phyloP scores from a whole-genome alignment of 2,888 invertebrate species.

The Boloria selene region DNA sequence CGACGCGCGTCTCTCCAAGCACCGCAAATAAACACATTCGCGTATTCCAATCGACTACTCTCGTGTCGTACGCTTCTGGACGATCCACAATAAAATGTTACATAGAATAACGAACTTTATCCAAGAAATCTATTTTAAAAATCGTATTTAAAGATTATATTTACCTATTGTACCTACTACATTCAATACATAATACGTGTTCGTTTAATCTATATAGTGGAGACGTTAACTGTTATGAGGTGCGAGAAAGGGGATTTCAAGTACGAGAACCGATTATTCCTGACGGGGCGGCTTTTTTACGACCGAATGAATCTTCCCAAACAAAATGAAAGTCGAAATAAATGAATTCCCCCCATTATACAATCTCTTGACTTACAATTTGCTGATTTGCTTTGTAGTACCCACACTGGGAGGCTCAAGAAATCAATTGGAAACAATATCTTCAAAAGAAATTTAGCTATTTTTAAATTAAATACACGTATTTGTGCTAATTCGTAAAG shows the following conservation, averaged over 20 bases:
- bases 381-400: constrained; percentile 19
- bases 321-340: constrained; percentile 29
- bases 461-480: constrained; percentile 3
- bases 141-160: neutral
- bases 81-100: neutral
- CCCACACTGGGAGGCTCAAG: neutral
- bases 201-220: constrained; percentile 11
- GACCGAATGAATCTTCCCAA: constrained; percentile 30
- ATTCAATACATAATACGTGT: neutral
- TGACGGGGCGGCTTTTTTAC: constrained; percentile 30
- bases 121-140: neutral
- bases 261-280: constrained; percentile 25
- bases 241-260: constrained; percentile 25
- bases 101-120: neutral
- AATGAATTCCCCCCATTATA: constrained; percentile 25
- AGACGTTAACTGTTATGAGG: constrained; percentile 25
- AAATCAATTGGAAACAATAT: constrained; percentile 12
- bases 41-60: constrained; percentile 24
- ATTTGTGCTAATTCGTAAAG: neutral
- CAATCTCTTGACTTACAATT: constrained; percentile 13
- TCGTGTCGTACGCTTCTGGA: constrained; percentile 13
- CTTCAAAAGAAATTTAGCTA: constrained; percentile 2
- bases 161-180: constrained; percentile 7
- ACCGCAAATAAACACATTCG: constrained; percentile 76
- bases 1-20: constrained; percentile 62